phyloP scores from a whole-genome alignment of 2,113 vertebrate species.

The Struthidea cinerea region DNA sequence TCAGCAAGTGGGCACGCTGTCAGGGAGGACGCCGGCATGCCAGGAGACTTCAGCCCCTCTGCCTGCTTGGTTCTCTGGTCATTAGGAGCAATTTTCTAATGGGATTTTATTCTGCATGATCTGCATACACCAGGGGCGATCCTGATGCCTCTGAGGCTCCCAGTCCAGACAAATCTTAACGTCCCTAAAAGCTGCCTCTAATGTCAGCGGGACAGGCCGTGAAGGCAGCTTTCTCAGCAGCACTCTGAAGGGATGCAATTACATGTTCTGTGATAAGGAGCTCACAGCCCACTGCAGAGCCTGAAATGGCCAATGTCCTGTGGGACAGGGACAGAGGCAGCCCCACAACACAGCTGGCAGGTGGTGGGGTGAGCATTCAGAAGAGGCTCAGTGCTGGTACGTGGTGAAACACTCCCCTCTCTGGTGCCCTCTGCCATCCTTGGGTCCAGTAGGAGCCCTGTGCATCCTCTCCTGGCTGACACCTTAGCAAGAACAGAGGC shows the following conservation, averaged over 20 bases:
- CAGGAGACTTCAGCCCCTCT: not conserved
- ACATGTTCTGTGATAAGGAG: not conserved
- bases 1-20: rapidly evolving
- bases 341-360: not conserved
- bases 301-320: not conserved
- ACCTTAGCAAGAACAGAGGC: not conserved
- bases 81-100: not conserved
- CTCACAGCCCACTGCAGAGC: not conserved
- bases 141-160: not conserved
- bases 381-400: rapidly evolving
- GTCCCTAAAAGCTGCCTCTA: not conserved
- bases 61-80: not conserved
- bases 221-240: not conserved
- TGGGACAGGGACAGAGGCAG: not conserved
- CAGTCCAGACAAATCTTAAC: not conserved
- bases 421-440: rapidly evolving
- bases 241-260: rapidly evolving
- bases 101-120: not conserved
- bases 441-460: rapidly evolving
- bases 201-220: rapidly evolving
- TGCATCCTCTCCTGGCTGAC: not conserved
- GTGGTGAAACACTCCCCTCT: not conserved
- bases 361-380: not conserved
- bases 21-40: rapidly evolving
- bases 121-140: not conserved